These are phyloP conservation scores for Desmodus rotundus DNA, from an alignment of 2,113 vertebrate genomes.

Conservation along the genomic window DNA sequence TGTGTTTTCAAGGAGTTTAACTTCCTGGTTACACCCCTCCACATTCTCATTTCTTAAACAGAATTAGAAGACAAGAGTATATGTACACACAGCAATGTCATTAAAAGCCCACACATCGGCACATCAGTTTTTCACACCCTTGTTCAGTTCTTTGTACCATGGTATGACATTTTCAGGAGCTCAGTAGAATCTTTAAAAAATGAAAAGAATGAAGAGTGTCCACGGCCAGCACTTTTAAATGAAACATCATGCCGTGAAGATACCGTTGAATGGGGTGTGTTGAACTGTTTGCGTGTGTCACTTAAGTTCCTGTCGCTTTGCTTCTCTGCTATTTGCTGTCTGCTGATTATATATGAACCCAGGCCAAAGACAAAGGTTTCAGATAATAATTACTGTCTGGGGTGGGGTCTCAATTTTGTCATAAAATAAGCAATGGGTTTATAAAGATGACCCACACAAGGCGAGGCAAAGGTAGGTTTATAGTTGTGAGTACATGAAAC, in stretches of 20 bases:
- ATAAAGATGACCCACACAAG: background rate
- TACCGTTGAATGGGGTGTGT: background rate
- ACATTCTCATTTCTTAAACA: background rate
- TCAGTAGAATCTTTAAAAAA: background rate
- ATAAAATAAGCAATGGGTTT: slow-evolving; percentile 38
- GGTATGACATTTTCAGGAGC: background rate
- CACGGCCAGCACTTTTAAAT: background rate
- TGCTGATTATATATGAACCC: background rate
- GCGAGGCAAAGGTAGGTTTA: background rate
- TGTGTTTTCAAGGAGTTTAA: background rate
- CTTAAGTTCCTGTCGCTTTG: background rate
- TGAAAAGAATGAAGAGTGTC: background rate
- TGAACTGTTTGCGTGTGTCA: background rate
- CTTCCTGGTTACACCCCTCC: background rate
- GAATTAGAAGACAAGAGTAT: background rate
- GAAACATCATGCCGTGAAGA: background rate
- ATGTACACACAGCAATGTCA: background rate
- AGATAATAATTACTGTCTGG: slow-evolving; percentile 29
- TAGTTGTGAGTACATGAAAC: background rate
- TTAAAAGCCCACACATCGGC: background rate
- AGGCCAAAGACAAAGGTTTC: background rate
- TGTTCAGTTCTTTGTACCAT: slow-evolving; percentile 23
- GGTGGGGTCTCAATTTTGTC: background rate
- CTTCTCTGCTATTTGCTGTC: background rate
- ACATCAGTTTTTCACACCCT: background rate